Conservation (phyloP, 2,797 vertebrate genomes). For the Triplophysa bombifrons region DNA sequence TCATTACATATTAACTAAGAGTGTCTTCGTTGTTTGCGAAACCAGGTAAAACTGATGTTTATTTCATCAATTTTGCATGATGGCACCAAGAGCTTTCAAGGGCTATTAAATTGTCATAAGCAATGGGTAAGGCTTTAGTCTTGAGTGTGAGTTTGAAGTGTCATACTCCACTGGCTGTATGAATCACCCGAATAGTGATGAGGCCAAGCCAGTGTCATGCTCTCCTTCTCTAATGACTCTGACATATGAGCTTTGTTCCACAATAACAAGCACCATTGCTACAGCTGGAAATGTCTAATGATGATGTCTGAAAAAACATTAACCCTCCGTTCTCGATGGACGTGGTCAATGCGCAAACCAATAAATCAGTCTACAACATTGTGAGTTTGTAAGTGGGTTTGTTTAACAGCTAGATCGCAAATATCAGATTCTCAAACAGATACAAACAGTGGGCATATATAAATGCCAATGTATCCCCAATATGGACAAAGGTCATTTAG, state of each 20-base stretch:
- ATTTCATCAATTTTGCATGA: slow-evolving; percentile 29
- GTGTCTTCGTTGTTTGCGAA: not conserved
- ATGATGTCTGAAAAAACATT: slow-evolving; percentile 41
- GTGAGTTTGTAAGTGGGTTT: slow-evolving; percentile 23
- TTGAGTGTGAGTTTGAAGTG: slow-evolving; percentile 32
- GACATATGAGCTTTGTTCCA: slow-evolving; percentile 52
- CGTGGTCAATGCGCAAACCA: slow-evolving; percentile 3
- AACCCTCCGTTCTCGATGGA: slow-evolving; percentile 24
- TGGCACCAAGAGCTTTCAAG: slow-evolving; percentile 34
- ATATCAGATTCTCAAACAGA: slow-evolving; percentile 8
- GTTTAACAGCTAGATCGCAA: slow-evolving; percentile 26
- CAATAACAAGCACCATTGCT: slow-evolving; percentile 39
- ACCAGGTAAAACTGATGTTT: slow-evolving; percentile 47
- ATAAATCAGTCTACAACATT: slow-evolving; percentile 20
- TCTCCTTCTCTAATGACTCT: slow-evolving; percentile 52
- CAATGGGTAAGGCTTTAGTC: slow-evolving; percentile 34
- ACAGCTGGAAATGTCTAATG: slow-evolving; percentile 42
- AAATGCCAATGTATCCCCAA: slow-evolving; percentile 1
- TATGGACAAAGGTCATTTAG: not conserved
- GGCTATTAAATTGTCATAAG: slow-evolving; percentile 51
- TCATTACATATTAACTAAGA: slow-evolving; percentile 8
- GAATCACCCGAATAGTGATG: slow-evolving; percentile 55
- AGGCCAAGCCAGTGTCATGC: slow-evolving; percentile 51
- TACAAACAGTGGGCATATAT: not conserved
- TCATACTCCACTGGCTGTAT: slow-evolving; percentile 48